Conservation (phyloP, 2,888 invertebrate genomes). For the Anthoptus insignis region DNA sequence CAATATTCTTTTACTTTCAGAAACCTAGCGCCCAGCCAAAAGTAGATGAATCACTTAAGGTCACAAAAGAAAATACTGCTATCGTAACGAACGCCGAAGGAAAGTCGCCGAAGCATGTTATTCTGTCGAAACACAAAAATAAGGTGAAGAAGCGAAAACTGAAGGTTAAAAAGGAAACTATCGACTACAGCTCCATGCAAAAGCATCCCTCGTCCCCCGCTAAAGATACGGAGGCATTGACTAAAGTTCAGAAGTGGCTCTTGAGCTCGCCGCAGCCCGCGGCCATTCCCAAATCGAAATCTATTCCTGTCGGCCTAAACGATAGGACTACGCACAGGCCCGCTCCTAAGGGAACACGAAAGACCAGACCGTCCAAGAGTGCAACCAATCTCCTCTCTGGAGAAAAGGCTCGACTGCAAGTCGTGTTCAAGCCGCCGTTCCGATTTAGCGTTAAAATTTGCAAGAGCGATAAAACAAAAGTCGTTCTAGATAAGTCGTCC, state of each 20-base stretch:
- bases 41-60: constrained; percentile 70
- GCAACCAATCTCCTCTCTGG: constrained; percentile 89
- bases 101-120: constrained; percentile 85
- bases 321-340: constrained; percentile 77
- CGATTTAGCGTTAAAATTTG: constrained; percentile 94
- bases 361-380: constrained; percentile 89
- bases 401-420: constrained; percentile 92
- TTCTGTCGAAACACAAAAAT: constrained; percentile 79
- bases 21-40: constrained; percentile 72
- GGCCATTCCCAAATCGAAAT: constrained; percentile 93
- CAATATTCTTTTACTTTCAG: constrained; percentile 55
- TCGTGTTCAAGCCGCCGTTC: constrained; percentile 96
- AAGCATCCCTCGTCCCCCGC: constrained; percentile 86
- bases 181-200: constrained; percentile 92
- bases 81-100: constrained; percentile 82
- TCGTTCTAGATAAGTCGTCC: constrained; percentile 86
- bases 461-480: constrained; percentile 90
- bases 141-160: constrained; percentile 85
- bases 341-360: constrained; percentile 83
- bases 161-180: constrained; percentile 90
- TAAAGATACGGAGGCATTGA: constrained; percentile 86
- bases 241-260: constrained; percentile 96
- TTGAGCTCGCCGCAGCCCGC: constrained; percentile 90
- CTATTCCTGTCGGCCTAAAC: constrained; percentile 92
- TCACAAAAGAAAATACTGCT: constrained; percentile 75